Base-by-base conservation (phyloP, 2,797 vertebrate genomes). In the Potorous gilbertii region DNA sequence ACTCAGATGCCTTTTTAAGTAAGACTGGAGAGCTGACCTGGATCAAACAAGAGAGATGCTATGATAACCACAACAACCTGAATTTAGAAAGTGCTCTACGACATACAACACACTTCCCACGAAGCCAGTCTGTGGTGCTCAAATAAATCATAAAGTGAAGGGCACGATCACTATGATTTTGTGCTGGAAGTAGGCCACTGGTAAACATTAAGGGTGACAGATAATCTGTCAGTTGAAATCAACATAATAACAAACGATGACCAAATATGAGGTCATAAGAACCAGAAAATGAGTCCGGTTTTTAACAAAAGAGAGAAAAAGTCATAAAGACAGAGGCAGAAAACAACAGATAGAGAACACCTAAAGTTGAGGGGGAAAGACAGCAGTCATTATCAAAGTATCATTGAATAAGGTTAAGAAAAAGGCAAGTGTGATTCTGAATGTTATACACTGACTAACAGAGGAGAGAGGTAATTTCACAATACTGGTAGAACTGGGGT, bases 1-100 rank as follows among this genome's bases (percentile, higher is more conserved):
- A 54, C 98, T 99, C 96, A 99, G 99, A 9, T 99, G 99, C 97
- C 99, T 99, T 98, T 99, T 99, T 90, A 99, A 98, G 96, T 99
- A 99, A 95, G 99, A 99, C 95, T 99, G 99, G 5, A 99, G 98
- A 50, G 99, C 99, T 54, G 99, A 99, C 97, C 99, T 99, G 94
- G 6, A 92, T 28, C 81, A 94, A 95, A 97, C 95, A 14, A 95
- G 93, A 56, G 16, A 87, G 40, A 87, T 4, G 9, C 40, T 27
- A 50, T 12, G 24, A 87, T 50, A 87, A 81, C 66, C n/a, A 46
- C 0, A 31, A 62, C 66, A 40, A 96, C 97, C 91, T 34, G 12
- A 18, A 96, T 54, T 6, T 28, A 4, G 0, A 91, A 94, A 0
- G 9, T n/a, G 34, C 3, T 6, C n/a, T 4, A 91, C 3, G 9